Base-by-base conservation (phyloP, 2,113 vertebrate species). In the Muscicapa adusta region DNA sequence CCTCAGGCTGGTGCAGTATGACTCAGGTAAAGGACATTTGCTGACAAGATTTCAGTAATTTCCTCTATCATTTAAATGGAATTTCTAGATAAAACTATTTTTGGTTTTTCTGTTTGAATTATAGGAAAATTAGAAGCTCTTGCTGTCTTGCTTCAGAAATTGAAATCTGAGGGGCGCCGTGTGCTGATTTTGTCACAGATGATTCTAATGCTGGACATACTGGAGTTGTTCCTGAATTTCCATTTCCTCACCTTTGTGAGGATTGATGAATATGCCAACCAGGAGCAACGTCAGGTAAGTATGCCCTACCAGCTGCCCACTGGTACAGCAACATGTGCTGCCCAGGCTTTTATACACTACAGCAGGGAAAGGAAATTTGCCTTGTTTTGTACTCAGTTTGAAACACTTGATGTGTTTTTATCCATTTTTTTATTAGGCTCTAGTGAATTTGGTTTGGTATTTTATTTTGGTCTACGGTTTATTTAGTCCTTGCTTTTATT, bases 51-150 rank as follows among this genome's bases (percentile, higher is more conserved):
- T 67, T 53, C 3, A 14, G 7, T 26, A 6, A 28, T 90, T 80
- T 86, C 42, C 36, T 67, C 10, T 76, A 40, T 54, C 18, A 14
- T 12, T 14, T 56, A 4, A 25, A 6, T 61, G 62, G 50, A 42
- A 38, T 72, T 29, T 57, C 65, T 65, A 0, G 24, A 45, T 45
- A 25, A 77, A 91, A 45, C 13, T 5, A 5, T 45, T 17, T 14
- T 17, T 28, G 47, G 14, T n/a, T 43, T 48, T 78, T 40, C 38
- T 18, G 24, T 89, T 79, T 57, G 12, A 82, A 92, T 89, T 43
- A 15, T 13, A 99, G 99, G 99, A 71, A 99, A 99, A 97, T 93
- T 99, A 89, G 99, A 99, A 95, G 99, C 99, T 22, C 97, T 99
- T 42, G 98, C 98, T 14, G 97, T 99, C 87, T 95, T 99, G 63